Percentiles rank a stretch among this genome's conserved stretches.
Conservation (phyloP, 2,113 vertebrate species). For the Chelonoidis abingdonii region DNA sequence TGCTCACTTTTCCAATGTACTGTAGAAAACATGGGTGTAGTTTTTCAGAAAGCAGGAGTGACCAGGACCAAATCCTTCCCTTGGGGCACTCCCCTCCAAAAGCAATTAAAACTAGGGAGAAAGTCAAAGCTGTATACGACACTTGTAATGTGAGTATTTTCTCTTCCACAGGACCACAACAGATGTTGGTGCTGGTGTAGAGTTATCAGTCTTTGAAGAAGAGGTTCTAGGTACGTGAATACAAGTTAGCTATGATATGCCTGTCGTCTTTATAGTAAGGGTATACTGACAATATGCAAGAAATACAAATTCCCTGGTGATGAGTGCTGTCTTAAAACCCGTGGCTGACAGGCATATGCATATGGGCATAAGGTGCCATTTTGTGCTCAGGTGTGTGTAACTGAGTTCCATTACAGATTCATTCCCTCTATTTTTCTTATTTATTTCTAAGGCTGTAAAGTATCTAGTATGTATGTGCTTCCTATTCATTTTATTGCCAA, state of each 20-base stretch:
- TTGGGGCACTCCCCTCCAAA: background rate
- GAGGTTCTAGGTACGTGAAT: background rate
- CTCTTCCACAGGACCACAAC: background rate
- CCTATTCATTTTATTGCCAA: background rate
- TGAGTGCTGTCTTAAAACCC: background rate
- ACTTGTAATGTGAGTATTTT: background rate
- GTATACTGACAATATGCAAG: background rate
- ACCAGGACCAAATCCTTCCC: background rate
- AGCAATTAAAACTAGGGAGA: background rate
- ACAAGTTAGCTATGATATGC: background rate
- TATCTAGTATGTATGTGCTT: background rate
- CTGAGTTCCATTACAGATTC: background rate
- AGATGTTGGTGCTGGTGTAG: background rate
- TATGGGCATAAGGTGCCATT: background rate
- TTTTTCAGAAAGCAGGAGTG: background rate
- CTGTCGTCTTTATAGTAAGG: too few species aligned
- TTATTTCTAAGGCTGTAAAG: background rate
- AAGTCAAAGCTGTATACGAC: background rate
- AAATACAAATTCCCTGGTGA: background rate
- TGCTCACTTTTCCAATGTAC: background rate
- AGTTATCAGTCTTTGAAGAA: too few species aligned
- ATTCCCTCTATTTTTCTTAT: background rate
- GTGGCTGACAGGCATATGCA: background rate
- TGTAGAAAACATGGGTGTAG: background rate
- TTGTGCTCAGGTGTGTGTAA: background rate